Conservation (phyloP, 2,888 invertebrate species). For the Platycheirus albimanus region DNA sequence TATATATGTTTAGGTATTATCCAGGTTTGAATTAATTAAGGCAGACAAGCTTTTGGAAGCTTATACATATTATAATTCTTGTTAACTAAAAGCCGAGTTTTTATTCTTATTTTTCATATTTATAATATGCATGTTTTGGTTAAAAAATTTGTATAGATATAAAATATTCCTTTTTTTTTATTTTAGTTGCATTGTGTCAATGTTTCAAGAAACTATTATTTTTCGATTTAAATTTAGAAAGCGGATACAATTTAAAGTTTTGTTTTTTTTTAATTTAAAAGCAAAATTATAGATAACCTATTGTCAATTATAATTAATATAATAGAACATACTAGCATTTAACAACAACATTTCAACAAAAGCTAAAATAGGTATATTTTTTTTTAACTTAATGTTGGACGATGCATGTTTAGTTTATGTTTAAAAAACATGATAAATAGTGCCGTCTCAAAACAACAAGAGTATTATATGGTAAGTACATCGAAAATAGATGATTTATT, state of each 20-base stretch:
- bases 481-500: too few species aligned
- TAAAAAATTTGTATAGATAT: slow-evolving; percentile 11
- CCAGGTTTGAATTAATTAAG: not conserved
- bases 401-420: slow-evolving; percentile 13
- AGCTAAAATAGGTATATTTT: not conserved
- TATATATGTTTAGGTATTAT: too few species aligned
- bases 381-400: slow-evolving; percentile 16
- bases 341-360: slow-evolving; percentile 7
- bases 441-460: slow-evolving; percentile 16
- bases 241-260: slow-evolving; percentile 21
- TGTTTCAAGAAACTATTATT: slow-evolving; percentile 14
- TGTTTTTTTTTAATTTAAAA: not conserved
- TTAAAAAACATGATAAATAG: slow-evolving; percentile 15
- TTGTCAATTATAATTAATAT: slow-evolving; percentile 3
- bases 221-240: slow-evolving; percentile 11
- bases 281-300: slow-evolving; percentile 15
- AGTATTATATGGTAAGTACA: not conserved
- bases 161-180: slow-evolving; percentile 11
- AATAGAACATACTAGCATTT: slow-evolving; percentile 21
- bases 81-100: slow-evolving; percentile 21
- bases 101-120: not conserved
- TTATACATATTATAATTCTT: too few species aligned
- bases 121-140: slow-evolving; percentile 4
- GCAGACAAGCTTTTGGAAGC: not conserved
- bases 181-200: slow-evolving; percentile 23